phyloP scores from a whole-genome alignment of 1,140 invertebrate genomes.

The Elymnias hypermnestra region DNA sequence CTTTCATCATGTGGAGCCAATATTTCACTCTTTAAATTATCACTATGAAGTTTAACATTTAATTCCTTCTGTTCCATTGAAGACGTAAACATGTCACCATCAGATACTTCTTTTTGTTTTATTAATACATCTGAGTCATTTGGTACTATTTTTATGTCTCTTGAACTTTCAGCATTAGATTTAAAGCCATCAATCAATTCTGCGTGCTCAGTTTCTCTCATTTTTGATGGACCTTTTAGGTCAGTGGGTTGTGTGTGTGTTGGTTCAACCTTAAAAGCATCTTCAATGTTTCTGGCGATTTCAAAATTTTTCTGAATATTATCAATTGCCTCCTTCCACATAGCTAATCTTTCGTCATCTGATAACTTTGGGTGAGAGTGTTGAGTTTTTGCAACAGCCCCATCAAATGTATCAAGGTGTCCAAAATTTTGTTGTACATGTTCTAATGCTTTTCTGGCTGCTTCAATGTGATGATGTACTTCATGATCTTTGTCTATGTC shows the following conservation, averaged over 20 bases:
- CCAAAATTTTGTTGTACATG: constrained; percentile 44
- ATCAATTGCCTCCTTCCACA: constrained; percentile 51
- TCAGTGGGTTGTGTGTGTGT: neutral
- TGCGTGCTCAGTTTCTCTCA: neutral
- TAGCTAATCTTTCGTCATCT: constrained; percentile 39
- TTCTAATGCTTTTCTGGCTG: constrained; percentile 39
- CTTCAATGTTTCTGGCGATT: constrained; percentile 48
- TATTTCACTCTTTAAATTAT: constrained; percentile 19
- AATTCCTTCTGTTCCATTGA: constrained; percentile 22
- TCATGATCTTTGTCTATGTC: constrained; percentile 27
- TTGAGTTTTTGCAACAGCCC: constrained; percentile 22
- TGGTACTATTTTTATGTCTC: neutral
- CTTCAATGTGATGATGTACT: constrained; percentile 47
- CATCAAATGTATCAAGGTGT: constrained; percentile 36
- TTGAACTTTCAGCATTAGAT: neutral
- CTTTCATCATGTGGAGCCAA: neutral
- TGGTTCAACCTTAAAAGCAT: constrained; percentile 35
- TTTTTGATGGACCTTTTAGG: neutral
- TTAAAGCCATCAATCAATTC: neutral
- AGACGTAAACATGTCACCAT: constrained; percentile 21
- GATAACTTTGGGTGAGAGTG: constrained; percentile 19
- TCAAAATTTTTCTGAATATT: constrained; percentile 48
- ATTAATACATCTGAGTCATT: neutral
- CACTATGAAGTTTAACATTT: constrained; percentile 25
- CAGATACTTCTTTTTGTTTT: constrained; percentile 1